phyloP scores from a whole-genome alignment of 2,888 invertebrate genomes.

The Orthonevra nobilis region DNA sequence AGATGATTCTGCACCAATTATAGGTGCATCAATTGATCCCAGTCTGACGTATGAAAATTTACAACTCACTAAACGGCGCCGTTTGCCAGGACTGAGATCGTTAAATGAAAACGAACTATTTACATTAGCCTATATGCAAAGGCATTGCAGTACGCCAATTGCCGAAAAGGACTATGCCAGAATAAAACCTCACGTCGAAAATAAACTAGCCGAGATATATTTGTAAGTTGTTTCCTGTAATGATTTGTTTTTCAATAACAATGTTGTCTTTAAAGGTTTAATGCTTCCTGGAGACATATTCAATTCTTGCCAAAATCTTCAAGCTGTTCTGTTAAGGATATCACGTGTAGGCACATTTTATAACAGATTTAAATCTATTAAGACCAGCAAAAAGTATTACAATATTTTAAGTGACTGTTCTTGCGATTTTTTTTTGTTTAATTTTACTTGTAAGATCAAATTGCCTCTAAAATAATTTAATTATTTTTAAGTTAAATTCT shows the following conservation, averaged over 20 bases:
- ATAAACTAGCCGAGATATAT: conserved; percentile 77
- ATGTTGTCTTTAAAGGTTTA: too few species aligned
- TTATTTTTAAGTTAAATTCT: conserved; percentile 15
- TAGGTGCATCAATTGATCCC: conserved; percentile 76
- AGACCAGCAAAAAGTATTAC: conserved; percentile 17
- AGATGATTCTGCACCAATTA: conserved; percentile 75
- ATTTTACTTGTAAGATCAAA: conserved; percentile 11
- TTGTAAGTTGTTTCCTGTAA: too few species aligned
- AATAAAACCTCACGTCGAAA: conserved; percentile 79
- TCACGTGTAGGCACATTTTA: conserved; percentile 76
- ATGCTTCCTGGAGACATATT: conserved; percentile 79
- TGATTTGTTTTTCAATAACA: background rate
- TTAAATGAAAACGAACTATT: conserved; percentile 78
- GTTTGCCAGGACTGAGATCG: conserved; percentile 78
- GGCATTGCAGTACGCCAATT: conserved; percentile 78
- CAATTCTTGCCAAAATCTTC: conserved; percentile 77
- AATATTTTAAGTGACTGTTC: background rate
- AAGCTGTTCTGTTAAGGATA: conserved; percentile 75
- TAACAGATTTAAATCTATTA: conserved; percentile 58
- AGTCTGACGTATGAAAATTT: conserved; percentile 76
- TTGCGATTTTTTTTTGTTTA: conserved; percentile 3
- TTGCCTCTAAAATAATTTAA: conserved; percentile 25
- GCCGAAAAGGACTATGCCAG: conserved; percentile 78
- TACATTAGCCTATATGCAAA: conserved; percentile 78
- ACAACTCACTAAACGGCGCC: conserved; percentile 74